These are phyloP conservation scores for Latrodectus elegans DNA, from an alignment of 2,888 invertebrate genomes.

Conservation along the genomic window DNA sequence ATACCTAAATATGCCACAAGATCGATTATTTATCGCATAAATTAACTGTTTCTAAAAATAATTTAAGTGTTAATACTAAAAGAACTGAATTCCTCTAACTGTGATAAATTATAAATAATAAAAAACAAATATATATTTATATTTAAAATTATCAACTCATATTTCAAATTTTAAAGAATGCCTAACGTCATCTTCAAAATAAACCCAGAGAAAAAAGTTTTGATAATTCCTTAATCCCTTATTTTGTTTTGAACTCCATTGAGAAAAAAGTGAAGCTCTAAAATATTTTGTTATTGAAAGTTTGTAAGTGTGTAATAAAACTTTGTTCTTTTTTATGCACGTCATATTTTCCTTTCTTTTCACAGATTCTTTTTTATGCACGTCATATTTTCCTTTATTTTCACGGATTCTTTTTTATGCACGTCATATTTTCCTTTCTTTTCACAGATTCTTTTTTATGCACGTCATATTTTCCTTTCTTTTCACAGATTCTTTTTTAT, in stretches of 20 bases:
- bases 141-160: background rate
- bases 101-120: too few relatives aligned
- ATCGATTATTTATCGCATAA: too few relatives aligned
- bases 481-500: conserved; percentile 82
- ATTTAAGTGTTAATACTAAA: too few relatives aligned
- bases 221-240: too few relatives aligned
- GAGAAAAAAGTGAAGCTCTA: too few relatives aligned
- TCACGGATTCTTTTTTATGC: conserved; percentile 81
- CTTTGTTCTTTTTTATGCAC: background rate
- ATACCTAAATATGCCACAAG: too few relatives aligned
- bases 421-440: background rate
- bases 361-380: conserved; percentile 81
- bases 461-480: background rate
- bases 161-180: background rate
- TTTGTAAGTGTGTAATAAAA: background rate
- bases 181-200: background rate
- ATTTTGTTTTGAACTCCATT: too few relatives aligned
- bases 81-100: too few relatives aligned
- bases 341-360: background rate
- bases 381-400: background rate
- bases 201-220: too few relatives aligned
- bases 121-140: background rate
- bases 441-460: conserved; percentile 81
- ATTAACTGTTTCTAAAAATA: too few relatives aligned
- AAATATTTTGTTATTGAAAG: too few relatives aligned